A percentile compares a stretch with the other conserved stretches of the same genome.
phyloP scores from a whole-genome alignment of 2,797 vertebrate species.

The Lagorchestes hirsutus region DNA sequence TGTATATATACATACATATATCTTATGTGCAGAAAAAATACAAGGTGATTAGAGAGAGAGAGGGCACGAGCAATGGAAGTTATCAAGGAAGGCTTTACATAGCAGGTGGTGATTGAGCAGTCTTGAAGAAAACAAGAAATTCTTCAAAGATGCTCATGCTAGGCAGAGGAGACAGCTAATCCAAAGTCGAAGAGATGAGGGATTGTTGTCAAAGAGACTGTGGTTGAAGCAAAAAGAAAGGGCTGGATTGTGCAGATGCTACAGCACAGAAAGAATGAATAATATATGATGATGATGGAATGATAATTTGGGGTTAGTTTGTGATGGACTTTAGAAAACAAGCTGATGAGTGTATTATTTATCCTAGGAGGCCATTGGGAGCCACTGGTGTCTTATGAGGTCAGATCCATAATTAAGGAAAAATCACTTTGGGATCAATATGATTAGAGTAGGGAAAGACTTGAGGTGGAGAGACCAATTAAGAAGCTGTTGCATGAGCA shows the following conservation, averaged over 20 bases:
- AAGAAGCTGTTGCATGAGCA: not conserved
- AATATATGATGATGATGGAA: not conserved
- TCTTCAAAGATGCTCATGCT: not conserved
- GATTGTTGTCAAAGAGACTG: not conserved
- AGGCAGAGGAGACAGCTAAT: not conserved
- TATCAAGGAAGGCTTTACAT: not conserved
- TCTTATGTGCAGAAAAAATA: not conserved
- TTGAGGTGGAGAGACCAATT: not conserved
- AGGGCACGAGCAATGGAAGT: not conserved
- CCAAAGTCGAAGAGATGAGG: no score
- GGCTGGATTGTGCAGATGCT: not conserved
- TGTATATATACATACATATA: fast-evolving
- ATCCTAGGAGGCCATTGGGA: not conserved
- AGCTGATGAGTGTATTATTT: not conserved
- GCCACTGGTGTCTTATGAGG: not conserved
- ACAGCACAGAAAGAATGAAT: not conserved
- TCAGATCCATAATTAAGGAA: not conserved
- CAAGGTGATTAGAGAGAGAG: not conserved
- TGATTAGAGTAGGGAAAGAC: not conserved
- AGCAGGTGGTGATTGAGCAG: no score
- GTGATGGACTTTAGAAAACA: not conserved
- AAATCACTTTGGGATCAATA: not conserved
- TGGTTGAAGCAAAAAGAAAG: not conserved
- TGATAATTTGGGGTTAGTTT: not conserved
- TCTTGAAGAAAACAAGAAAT: not conserved